These are phyloP conservation scores for Melanostoma scalare DNA, from an alignment of 2,888 invertebrate species.

Conservation along the genomic window DNA sequence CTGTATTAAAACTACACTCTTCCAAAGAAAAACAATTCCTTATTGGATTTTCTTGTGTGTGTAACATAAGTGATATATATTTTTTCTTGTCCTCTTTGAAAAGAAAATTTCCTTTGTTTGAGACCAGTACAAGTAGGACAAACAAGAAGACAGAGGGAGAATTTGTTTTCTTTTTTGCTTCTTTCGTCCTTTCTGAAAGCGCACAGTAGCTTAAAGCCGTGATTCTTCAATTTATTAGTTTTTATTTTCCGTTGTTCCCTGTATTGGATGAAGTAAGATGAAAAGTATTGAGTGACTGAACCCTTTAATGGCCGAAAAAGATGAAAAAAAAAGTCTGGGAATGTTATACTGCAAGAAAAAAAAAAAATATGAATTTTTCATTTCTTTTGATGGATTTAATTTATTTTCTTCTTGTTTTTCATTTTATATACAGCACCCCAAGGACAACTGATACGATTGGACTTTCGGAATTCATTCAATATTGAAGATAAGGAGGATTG, in stretches of 20 bases:
- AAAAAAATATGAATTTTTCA: slow-evolving; percentile 56
- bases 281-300: not conserved
- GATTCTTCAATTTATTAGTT: slow-evolving; percentile 68
- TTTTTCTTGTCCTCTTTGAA: slow-evolving; percentile 12
- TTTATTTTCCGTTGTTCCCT: slow-evolving; percentile 26
- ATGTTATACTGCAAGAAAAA: slow-evolving; percentile 1
- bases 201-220: slow-evolving; percentile 49
- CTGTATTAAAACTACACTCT: too few relatives aligned
- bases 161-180: slow-evolving; percentile 8
- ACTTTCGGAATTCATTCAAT: slow-evolving; percentile 91
- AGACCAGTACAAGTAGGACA: not conserved
- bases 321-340: slow-evolving; percentile 37
- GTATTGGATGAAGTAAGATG: slow-evolving; percentile 52
- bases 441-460: slow-evolving; percentile 87
- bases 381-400: slow-evolving; percentile 37
- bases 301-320: slow-evolving; percentile 15
- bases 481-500: slow-evolving; percentile 88
- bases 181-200: slow-evolving; percentile 5
- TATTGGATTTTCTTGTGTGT: slow-evolving; percentile 57
- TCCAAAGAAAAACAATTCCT: slow-evolving; percentile 23
- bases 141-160: slow-evolving; percentile 19
- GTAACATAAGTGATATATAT: slow-evolving; percentile 33
- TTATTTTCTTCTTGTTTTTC: slow-evolving; percentile 37
- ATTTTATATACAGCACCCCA: slow-evolving; percentile 83
- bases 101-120: slow-evolving; percentile 23